Evolutionary conservation across 1,140 invertebrate genomes (phyloP), one percentile per base, ranked within the genome.

Genomic region (Drosophila insularis): DNA sequence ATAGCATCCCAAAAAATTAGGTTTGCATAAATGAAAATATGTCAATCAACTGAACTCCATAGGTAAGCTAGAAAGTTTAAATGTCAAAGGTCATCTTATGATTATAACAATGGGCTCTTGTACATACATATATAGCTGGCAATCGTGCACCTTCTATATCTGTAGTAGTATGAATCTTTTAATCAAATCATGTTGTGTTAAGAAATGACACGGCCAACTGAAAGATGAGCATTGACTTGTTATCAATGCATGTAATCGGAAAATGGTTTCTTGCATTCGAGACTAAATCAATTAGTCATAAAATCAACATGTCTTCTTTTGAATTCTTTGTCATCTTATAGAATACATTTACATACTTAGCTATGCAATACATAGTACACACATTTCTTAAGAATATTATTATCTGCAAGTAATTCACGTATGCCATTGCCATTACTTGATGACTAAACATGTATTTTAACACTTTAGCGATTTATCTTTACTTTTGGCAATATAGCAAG

Each of bases 71-170:
- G 27, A 31, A 21, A 35, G 54, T 56, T 32, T 17, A 56, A 56
- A 56, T 56, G 54, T 56, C 54, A 56, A 56, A 56, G 54, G 54
- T 56, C 54, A 46, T 46, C 5, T 10, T 19, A 35, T 31, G 4
- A 8, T 14, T 4, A 56, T 32, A 58, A 37, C 55, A 58, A 58
- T 35, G 31, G 55, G 11, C 43, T 46, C 31, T 10, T 37, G 14
- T 55, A 27, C 13, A 1, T 27, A 27, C n/a, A n/a, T 27, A 27
- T 6, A 6, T 19, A 13, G n/a, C 43, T 46, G 40, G 11, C 14
- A 56, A 17, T 8, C 23, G 31, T 35, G 23, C 23, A 27, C 53
- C n/a, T n/a, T n/a, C n/a, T n/a, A n/a, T n/a, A n/a, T n/a, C n/a
- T n/a, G n/a, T n/a, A n/a, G n/a, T n/a, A n/a, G n/a, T n/a, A 8